Base-by-base conservation (phyloP, 2,797 vertebrate species). In the Tenualosa thibaudeaui region DNA sequence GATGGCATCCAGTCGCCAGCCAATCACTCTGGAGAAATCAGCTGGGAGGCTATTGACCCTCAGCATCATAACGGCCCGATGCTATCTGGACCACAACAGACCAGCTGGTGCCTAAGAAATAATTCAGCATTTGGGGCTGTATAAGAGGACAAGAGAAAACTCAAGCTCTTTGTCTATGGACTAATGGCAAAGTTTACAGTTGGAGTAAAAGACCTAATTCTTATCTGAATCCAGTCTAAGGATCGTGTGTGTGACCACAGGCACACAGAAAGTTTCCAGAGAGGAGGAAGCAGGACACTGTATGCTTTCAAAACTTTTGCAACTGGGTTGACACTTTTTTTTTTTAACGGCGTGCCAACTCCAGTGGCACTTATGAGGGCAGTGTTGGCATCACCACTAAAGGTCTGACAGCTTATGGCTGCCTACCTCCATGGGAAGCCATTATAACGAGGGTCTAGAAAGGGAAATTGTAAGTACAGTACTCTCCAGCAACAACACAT, bases 61-160 rank as follows among this genome's bases (percentile, higher is more conserved):
- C 65, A 37, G 26, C 31, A 71, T 43, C 71, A 43, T 19, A 19
- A 37, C 3, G 17, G 71, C 71, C 71, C 22, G 17, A 46, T 78
- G 12, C 17, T 46, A 78, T 78, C 40, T 22, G 37, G 71, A 78
- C 40, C 71, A 78, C 71, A 78, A 78, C 40, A 78, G 40, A 22
- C 71, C 71, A 78, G 37, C 40, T 78, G 40, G 37, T 78, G 71
- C 5, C 40, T 78, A 17, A 78, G 71, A 78, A 43, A 78, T 22
- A 43, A 40, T 43, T 43, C 40, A 78, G 40, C 12, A 46, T 78
- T 43, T 17, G 15, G 12, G 7, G 31, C 13, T 40, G 26, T 43
- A 78, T 22, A 19, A 78, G 31, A 75, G 5, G 56, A 6, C 56
- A 22, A 6, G 58, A 62, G 58, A 62, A 62, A 62, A 26, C 8